Base-by-base conservation (phyloP, 2,888 invertebrate species). In the Theretra japonica region DNA sequence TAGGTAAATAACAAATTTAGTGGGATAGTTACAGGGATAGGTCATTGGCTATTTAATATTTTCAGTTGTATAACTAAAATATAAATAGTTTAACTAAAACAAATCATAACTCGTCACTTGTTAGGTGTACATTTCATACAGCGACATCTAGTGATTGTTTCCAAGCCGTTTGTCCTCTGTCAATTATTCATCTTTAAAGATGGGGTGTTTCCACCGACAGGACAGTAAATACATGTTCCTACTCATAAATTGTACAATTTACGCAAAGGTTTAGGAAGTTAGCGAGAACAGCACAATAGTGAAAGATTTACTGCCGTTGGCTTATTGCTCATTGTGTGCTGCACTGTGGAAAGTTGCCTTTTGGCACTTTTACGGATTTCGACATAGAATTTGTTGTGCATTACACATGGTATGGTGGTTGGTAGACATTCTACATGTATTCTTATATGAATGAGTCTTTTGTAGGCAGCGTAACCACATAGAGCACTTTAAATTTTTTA, bases 271-370 rank as follows among this genome's bases (percentile, higher is more conserved):
- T 65, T 17, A 41, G 65, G 65, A 65, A 65, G 65, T 48, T 65
- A 23, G 17, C 17, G 17, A 65, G 65, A 65, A 23, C 65, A 62
- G 41, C 62, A 60, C 60, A 65, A 65, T 48, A 48, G 65, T 23
- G 41, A 65, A 65, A 65, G 48, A 65, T 65, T 65, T 65, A 65
- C 41, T 48, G 7, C n/a, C 65, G 48, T 65, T 48, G 65, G 41
- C 41, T 65, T 65, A 65, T 65, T 65, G 65, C 65, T 48, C 65
- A 65, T 65, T 65, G 65, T 65, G 17, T 41, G 17, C 48, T 62
- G 21, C 15, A 62, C 48, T 23, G 23, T 65, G 48, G 65, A 65
- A 65, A 65, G 65, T 65, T 65, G 41, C 41, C 23, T 15, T 65
- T 65, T 65, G 48, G 65, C 23, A 65, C 65, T 65, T 65, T 65